Evolutionary conservation across 2,888 invertebrate genomes (phyloP).

Genomic region (Bimastos eiseni): DNA sequence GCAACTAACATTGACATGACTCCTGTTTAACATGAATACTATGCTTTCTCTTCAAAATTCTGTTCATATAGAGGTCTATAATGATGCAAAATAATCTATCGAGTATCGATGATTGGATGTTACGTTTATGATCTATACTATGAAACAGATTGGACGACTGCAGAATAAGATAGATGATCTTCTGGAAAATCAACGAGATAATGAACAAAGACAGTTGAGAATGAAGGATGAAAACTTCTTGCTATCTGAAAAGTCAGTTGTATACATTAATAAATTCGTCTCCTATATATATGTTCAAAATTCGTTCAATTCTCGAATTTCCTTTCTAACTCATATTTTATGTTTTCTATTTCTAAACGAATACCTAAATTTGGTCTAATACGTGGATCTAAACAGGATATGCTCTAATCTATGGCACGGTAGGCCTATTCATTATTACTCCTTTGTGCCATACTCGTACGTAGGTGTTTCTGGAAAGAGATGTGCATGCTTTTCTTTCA

Average conservation of each 20-base stretch:
- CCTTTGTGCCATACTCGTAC: neutral
- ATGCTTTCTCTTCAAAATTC: neutral
- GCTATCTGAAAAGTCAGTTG: conserved; percentile 72
- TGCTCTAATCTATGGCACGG: neutral
- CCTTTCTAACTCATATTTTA: neutral
- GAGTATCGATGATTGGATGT: neutral
- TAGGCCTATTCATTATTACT: neutral
- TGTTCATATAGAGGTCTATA: neutral
- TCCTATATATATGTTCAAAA: neutral
- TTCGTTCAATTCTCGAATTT: neutral
- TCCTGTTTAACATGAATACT: neutral
- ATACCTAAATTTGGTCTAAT: neutral
- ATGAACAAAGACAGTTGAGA: conserved; percentile 82
- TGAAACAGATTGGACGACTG: conserved; percentile 79
- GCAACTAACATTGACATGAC: neutral
- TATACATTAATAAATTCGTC: neutral
- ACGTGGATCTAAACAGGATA: neutral
- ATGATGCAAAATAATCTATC: neutral
- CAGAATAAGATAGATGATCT: conserved; percentile 89
- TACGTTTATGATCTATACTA: neutral
- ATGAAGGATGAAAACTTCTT: conserved; percentile 91
- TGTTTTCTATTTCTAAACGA: neutral
- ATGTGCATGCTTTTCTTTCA: too few relatives aligned
- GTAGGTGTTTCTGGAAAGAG: too few relatives aligned
- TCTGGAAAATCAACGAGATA: conserved; percentile 81